Base-by-base conservation (phyloP, 2,113 vertebrate species). In the Thalassarche chlororhynchos region DNA sequence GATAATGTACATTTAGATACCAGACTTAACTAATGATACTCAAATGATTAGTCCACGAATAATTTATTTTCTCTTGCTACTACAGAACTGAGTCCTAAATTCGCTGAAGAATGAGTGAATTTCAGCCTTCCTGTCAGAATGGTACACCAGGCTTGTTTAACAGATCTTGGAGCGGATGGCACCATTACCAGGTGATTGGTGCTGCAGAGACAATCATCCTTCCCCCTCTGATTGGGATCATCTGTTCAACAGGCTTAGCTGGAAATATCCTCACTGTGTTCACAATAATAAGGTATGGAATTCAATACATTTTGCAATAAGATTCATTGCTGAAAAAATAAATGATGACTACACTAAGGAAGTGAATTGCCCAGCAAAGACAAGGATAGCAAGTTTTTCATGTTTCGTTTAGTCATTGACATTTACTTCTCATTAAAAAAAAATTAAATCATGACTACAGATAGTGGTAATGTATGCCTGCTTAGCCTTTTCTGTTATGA, bases 191-290 rank as follows among this genome's bases (percentile, higher is more conserved):
- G 42, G 55, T 90, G 38, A 95, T 93, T 13, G 49, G 90, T 57
- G 42, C 96, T 64, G 91, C 97, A 47, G 97, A 98, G 79, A 97
- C 96, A 31, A 89, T 96, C 54, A 93, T 98, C 64, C 95, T 98
- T 57, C 97, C 97, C 47, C 97, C 96, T 55, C 87, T 98, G 58
- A 90, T 84, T 94, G 94, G 95, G 23, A 93, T 98, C 71, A 93
- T 98, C 71, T 98, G 92, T 88, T 98, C 94, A 68, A 97, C 87
- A 31, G 97, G 96, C 38, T 92, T 98, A 64, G 54, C 74, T 87
- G 96, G 97, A 89, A 99, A 98, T 80, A 96, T 95, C 52, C 75
- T 98, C 54, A 91, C 90, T 84, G 42, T 98, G 49, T 92, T 97
- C 70, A 98, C 94, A n/a, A 94, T 98, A 94, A 79, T 95, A 94